A percentile compares a stretch with the other conserved stretches of the same genome.
phyloP scores from a whole-genome alignment of 1,140 invertebrate genomes.

The Meloidogyne exigua region DNA sequence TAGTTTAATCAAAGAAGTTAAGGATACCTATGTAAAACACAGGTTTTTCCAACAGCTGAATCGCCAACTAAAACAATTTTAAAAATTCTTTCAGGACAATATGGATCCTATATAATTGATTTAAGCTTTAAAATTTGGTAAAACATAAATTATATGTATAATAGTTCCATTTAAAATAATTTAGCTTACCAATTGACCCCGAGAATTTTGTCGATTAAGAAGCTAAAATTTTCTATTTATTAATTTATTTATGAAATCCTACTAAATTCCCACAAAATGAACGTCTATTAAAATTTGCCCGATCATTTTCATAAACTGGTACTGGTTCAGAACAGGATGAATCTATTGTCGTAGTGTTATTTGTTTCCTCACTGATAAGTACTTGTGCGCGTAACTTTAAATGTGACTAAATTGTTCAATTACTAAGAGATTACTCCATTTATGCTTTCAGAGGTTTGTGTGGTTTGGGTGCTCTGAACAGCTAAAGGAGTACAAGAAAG shows the following conservation, averaged over 20 bases:
- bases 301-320: background rate
- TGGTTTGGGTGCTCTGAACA: background rate
- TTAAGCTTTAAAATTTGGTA: no score
- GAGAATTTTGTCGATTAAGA: background rate
- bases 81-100: conserved; percentile 67
- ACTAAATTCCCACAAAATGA: background rate
- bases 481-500: background rate
- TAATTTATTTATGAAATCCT: background rate
- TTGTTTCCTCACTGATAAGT: background rate
- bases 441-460: background rate
- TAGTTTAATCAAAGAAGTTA: conserved; percentile 7
- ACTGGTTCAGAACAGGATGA: background rate
- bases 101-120: conserved; percentile 35
- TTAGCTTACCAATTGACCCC: background rate
- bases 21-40: conserved; percentile 68
- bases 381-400: background rate
- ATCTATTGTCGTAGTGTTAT: background rate
- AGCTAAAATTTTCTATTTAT: background rate
- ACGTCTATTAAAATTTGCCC: background rate
- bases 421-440: background rate
- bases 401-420: no score
- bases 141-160: no score
- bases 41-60: conserved; percentile 70
- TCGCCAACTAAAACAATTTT: conserved; percentile 71
- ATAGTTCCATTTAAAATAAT: no score